These are phyloP conservation scores for Microtus montanus DNA, from an alignment of 2,113 vertebrate genomes.

Conservation along the genomic window DNA sequence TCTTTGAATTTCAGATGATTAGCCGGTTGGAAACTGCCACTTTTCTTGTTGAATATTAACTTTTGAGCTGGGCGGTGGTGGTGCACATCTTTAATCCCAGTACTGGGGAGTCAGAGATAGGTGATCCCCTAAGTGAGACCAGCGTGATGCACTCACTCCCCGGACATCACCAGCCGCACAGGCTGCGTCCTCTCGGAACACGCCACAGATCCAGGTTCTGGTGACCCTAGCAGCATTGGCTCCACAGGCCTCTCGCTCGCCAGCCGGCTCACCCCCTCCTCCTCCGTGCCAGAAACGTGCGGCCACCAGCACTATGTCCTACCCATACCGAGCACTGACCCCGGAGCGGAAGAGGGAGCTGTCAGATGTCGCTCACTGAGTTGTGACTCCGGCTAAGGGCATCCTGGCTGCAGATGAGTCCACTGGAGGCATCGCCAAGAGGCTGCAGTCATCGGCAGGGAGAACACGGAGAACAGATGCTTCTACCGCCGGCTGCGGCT, in stretches of 20 bases:
- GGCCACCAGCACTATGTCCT: neutral
- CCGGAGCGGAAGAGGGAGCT: neutral
- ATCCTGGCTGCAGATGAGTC: neutral
- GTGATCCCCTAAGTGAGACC: neutral
- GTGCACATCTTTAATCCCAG: neutral
- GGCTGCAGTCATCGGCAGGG: neutral
- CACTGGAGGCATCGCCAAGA: neutral
- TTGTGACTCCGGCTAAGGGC: neutral
- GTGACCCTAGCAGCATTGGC: neutral
- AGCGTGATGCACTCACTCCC: neutral
- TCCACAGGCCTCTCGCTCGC: neutral
- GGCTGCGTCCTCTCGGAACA: neutral
- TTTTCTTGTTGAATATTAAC: neutral
- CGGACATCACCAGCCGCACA: too few relatives aligned
- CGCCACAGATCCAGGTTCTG: neutral
- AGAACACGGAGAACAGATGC: neutral
- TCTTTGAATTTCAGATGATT: constrained; percentile 32
- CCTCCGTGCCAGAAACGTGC: neutral
- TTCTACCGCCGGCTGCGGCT: neutral
- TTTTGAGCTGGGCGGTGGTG: neutral
- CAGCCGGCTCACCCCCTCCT: too few relatives aligned
- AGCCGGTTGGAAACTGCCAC: neutral
- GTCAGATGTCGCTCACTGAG: neutral
- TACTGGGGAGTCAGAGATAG: neutral
- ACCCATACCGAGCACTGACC: neutral